Evolutionary conservation across 1,140 invertebrate genomes (phyloP), one percentile per base, ranked within the genome.

Genomic region (Drosophila sturtevanti): DNA sequence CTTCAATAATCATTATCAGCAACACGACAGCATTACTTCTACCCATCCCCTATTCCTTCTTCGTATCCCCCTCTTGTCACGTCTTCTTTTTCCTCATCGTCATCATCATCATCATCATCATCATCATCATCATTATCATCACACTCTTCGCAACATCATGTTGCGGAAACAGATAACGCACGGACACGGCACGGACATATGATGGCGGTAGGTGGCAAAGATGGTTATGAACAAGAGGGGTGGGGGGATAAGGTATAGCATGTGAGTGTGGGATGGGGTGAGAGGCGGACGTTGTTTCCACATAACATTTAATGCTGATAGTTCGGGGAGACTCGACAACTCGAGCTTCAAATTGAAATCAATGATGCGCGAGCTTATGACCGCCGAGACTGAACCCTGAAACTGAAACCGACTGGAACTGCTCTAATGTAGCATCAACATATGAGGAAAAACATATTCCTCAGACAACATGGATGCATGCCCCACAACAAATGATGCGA

Each of bases 111-210:
- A 63, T 22, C 68, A 76, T 34, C 68, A 58, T 68, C 55, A 54
- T 62, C 66, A 51, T 68, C 72, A 58, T 61, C 58, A 51, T 70
- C 38, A 65, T 66, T 55, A 68, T 82, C 76, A 81, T 72, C 72
- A 68, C 72, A 66, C 72, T 68, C 72, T 75, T 75, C 75, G 66
- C 84, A 73, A 79, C 79, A 89, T 87, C 84, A 89, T 89, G 84
- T 89, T 87, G 84, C 84, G 84, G 84, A 87, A 87, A 87, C 84
- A 87, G 84, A 89, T 89, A 89, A 89, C 84, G 84, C 84, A 89
- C 84, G 82, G 79, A 81, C 79, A 80, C 65, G 81, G 69, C 64
- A 78, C 72, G 77, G 77, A 76, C 77, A 67, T 69, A 66, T 69
- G 73, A 35, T 74, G 76, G 54, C 55, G 61, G 66, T 44, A 62